A percentile compares a stretch with the other conserved stretches of the same genome.
phyloP scores from a whole-genome alignment of 2,113 vertebrate genomes.

The Dromas ardeola region DNA sequence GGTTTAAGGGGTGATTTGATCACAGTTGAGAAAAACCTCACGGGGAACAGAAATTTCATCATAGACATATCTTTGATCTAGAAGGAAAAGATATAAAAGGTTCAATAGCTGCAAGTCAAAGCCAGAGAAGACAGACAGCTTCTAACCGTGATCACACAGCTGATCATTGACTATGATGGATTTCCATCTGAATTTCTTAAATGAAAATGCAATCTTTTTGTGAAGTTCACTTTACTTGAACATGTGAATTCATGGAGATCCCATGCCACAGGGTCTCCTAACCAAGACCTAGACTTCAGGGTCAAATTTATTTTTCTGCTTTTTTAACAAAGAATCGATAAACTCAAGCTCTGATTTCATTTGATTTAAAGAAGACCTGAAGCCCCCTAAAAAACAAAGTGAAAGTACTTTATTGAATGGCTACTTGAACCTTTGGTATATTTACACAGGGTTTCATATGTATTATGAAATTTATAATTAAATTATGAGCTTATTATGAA shows the following conservation, averaged over 20 bases:
- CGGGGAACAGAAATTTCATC: constrained; percentile 27
- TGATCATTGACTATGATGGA: background rate
- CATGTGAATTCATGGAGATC: background rate
- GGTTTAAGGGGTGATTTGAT: constrained; percentile 52
- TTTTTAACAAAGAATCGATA: background rate
- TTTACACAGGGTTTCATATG: background rate
- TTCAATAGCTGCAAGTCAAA: constrained; percentile 20
- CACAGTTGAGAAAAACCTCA: background rate
- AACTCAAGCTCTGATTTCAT: background rate
- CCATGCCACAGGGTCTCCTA: background rate
- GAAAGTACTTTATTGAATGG: background rate
- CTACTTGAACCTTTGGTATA: background rate
- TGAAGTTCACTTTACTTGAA: background rate
- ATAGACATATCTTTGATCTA: constrained; percentile 50
- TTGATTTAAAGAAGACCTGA: background rate
- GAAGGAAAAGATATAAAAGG: background rate
- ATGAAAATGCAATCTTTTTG: background rate
- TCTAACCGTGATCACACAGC: background rate
- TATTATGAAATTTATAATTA: background rate
- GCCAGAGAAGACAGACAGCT: background rate
- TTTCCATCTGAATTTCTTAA: background rate
- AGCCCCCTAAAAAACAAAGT: background rate
- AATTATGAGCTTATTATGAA: background rate
- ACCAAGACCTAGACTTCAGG: background rate
- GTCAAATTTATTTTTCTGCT: background rate